Evolutionary conservation across 2,888 invertebrate genomes (phyloP).

Genomic region (Tigriopus californicus): DNA sequence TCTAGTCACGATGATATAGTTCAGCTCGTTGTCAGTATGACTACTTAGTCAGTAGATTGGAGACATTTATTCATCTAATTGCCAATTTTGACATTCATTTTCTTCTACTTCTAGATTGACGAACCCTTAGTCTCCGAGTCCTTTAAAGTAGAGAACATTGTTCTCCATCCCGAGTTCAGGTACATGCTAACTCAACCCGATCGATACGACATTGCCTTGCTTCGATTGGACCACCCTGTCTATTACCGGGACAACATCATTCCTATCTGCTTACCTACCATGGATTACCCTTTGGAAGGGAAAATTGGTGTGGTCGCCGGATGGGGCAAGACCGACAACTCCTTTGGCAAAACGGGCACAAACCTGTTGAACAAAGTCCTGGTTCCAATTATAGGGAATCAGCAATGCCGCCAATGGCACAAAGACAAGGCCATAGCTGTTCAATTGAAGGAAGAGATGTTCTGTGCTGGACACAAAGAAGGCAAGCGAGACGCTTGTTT

Average conservation of each 20-base stretch:
- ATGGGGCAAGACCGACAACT: slow-evolving; percentile 57
- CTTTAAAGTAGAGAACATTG: slow-evolving; percentile 47
- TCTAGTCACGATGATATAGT: too few relatives aligned
- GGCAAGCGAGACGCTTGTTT: slow-evolving; percentile 64
- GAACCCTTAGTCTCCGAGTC: slow-evolving; percentile 45
- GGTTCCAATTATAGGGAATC: slow-evolving; percentile 57
- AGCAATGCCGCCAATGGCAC: slow-evolving; percentile 62
- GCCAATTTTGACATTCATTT: too few relatives aligned
- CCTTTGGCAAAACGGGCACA: slow-evolving; percentile 47
- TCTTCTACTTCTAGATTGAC: slow-evolving; percentile 4
- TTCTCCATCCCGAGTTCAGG: slow-evolving; percentile 58
- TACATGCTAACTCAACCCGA: slow-evolving; percentile 66
- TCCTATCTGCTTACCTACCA: slow-evolving; percentile 55
- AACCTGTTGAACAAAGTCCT: slow-evolving; percentile 57
- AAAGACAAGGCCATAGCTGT: slow-evolving; percentile 56
- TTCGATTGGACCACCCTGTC: slow-evolving; percentile 48
- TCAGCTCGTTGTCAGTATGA: too few relatives aligned
- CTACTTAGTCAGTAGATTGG: too few relatives aligned
- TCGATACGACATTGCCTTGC: slow-evolving; percentile 52
- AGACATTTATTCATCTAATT: too few relatives aligned
- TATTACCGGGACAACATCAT: slow-evolving; percentile 44
- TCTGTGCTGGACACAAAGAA: slow-evolving; percentile 63
- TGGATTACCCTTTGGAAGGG: slow-evolving; percentile 26
- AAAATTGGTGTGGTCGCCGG: slow-evolving; percentile 50
- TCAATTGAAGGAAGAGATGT: slow-evolving; percentile 54